Conservation (phyloP, 2,888 invertebrate species). For the Tipula unca region DNA sequence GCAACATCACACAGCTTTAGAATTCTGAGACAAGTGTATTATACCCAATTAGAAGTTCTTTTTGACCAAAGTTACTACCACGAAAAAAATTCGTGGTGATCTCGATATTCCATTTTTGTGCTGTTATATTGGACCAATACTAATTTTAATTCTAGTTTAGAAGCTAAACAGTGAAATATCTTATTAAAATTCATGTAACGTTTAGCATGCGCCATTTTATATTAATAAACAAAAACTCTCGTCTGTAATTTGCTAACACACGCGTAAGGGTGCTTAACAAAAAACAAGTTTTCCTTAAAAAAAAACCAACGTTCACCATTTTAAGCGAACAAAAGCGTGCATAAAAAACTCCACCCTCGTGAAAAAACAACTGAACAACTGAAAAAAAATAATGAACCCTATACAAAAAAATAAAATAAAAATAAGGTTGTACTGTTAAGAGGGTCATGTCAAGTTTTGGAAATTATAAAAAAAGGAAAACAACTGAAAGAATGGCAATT, state of each 20-base stretch:
- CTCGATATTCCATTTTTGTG: too few relatives aligned
- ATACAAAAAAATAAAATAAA: neutral
- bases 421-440: neutral
- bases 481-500: neutral
- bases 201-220: neutral
- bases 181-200: neutral
- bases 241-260: neutral
- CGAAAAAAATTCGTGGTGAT: too few relatives aligned
- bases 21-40: too few relatives aligned
- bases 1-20: too few relatives aligned
- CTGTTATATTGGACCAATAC: too few relatives aligned
- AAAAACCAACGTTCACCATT: neutral
- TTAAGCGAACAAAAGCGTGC: neutral
- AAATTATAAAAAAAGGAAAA: neutral
- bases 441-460: neutral
- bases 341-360: conserved; percentile 3
- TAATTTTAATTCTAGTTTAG: too few relatives aligned
- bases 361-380: neutral
- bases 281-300: neutral
- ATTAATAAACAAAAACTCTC: neutral
- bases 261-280: neutral
- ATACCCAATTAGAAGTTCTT: too few relatives aligned
- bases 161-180: too few relatives aligned
- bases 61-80: too few relatives aligned
- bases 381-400: neutral